Percentiles rank a stretch among this genome's conserved stretches.
These are phyloP conservation scores for Chrysolina haemoptera DNA, from an alignment of 2,888 invertebrate species.

Conservation along the genomic window DNA sequence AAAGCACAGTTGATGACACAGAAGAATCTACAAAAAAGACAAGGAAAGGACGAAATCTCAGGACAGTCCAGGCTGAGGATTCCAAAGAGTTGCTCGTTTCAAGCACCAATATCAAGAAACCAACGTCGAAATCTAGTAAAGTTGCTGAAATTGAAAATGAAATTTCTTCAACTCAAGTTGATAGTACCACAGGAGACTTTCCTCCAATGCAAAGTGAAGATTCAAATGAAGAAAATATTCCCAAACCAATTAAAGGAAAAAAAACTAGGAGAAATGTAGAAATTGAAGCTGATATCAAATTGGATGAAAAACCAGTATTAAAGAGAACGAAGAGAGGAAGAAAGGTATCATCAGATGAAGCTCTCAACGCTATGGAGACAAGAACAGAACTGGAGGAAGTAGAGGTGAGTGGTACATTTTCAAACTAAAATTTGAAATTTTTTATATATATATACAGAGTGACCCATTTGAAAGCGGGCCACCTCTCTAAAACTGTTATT, in stretches of 20 bases:
- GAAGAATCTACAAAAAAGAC: neutral
- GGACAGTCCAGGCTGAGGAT: slow-evolving; percentile 2
- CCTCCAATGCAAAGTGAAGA: slow-evolving; percentile 7
- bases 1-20: neutral
- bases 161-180: slow-evolving; percentile 18
- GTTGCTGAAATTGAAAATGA: neutral
- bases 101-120: neutral
- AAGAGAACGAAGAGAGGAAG: slow-evolving; percentile 5
- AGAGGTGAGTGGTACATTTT: neutral
- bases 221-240: neutral
- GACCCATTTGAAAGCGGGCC: too few species aligned
- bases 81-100: slow-evolving; percentile 7
- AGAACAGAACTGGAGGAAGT: neutral
- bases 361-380: slow-evolving; percentile 12
- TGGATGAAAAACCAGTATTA: neutral
- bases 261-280: neutral
- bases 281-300: neutral
- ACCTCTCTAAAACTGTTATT: too few species aligned
- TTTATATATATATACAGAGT: neutral
- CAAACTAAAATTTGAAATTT: neutral
- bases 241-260: slow-evolving; percentile 1
- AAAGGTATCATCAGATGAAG: slow-evolving; percentile 9
- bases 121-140: neutral
- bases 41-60: neutral
- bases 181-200: slow-evolving; percentile 19